These are phyloP conservation scores for Anguilla pacifica DNA, from an alignment of 2,797 vertebrate species.

Conservation along the genomic window DNA sequence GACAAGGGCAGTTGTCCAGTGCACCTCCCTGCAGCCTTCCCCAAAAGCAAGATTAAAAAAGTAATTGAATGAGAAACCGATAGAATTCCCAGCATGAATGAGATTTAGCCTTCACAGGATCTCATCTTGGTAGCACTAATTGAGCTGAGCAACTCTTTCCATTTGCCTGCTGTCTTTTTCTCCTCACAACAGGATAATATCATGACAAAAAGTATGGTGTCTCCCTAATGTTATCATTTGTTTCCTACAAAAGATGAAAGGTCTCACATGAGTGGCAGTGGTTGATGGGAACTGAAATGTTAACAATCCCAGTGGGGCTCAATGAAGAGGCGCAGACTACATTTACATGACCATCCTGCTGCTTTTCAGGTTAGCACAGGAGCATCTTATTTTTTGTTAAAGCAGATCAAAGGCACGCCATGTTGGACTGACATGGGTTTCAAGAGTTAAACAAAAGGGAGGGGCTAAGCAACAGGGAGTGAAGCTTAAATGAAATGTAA, in stretches of 20 bases:
- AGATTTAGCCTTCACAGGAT: conserved; percentile 50
- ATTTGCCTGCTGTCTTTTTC: conserved; percentile 23
- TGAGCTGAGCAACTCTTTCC: conserved; percentile 33
- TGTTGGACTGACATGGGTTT: background rate
- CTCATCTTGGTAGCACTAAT: conserved; percentile 47
- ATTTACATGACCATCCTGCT: background rate
- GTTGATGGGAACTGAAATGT: background rate
- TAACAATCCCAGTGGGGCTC: background rate
- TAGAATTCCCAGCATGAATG: conserved; percentile 44
- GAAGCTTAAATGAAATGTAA: background rate
- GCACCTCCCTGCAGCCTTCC: background rate
- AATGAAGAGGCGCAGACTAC: background rate
- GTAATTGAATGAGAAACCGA: conserved; percentile 5
- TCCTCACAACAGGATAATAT: background rate
- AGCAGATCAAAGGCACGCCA: background rate
- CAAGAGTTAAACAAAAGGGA: background rate
- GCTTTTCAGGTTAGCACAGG: background rate
- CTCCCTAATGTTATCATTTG: conserved; percentile 4
- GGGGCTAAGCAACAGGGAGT: background rate
- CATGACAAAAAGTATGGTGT: background rate
- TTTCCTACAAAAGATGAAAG: conserved; percentile 16
- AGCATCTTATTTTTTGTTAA: background rate
- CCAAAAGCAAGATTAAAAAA: conserved; percentile 8
- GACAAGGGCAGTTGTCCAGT: background rate
- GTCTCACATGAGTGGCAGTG: background rate